phyloP scores from a whole-genome alignment of 2,113 vertebrate genomes.

The Caracal caracal region DNA sequence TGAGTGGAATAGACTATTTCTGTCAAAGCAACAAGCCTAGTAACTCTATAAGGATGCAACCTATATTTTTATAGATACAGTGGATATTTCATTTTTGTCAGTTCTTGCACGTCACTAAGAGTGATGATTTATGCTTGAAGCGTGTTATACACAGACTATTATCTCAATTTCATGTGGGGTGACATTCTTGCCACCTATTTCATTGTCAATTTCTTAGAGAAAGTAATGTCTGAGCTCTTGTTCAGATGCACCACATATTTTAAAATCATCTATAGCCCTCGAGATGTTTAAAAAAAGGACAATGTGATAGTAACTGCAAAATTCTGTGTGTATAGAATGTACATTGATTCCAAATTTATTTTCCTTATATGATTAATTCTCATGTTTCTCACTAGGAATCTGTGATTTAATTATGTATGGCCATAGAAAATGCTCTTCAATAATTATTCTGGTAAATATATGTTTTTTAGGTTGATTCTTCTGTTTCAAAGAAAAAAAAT shows the following conservation, averaged over 20 bases:
- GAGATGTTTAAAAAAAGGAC: neutral
- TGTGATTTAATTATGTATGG: neutral
- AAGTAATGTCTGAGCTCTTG: neutral
- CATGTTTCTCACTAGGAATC: neutral
- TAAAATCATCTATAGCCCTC: neutral
- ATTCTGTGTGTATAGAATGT: neutral
- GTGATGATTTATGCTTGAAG: conserved; percentile 19
- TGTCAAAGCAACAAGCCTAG: neutral
- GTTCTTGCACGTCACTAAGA: neutral
- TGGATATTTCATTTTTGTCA: neutral
- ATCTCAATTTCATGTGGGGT: conserved; percentile 41
- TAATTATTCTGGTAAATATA: neutral
- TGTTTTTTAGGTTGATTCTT: neutral
- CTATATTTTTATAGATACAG: neutral
- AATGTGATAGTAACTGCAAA: neutral
- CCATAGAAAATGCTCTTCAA: neutral
- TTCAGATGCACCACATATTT: neutral
- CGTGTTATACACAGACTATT: neutral
- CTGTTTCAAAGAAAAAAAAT: neutral
- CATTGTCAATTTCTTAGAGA: conserved; percentile 52
- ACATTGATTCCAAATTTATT: neutral
- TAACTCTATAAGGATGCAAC: neutral
- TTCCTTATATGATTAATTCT: neutral
- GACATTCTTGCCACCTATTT: conserved; percentile 44
- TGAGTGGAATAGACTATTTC: neutral